These are phyloP conservation scores for Seriola quinqueradiata DNA, from an alignment of 2,113 vertebrate species.

Conservation along the genomic window DNA sequence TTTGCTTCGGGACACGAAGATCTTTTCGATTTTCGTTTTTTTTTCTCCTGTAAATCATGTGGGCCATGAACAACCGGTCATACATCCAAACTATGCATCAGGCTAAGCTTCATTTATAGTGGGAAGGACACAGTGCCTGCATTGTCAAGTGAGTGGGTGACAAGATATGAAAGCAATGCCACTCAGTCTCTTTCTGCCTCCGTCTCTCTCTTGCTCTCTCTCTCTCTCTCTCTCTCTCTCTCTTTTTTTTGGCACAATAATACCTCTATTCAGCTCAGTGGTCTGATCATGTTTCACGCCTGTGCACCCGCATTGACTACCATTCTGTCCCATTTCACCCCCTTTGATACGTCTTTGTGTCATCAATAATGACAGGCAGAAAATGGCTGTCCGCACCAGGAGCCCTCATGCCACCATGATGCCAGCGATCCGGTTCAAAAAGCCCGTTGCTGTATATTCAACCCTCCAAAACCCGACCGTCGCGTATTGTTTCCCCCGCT, in stretches of 20 bases:
- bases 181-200: conserved; percentile 49
- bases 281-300: conserved; percentile 78
- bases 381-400: conserved; percentile 46
- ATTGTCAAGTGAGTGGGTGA: conserved; percentile 70
- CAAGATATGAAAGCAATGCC: conserved; percentile 72
- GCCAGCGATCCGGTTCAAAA: conserved; percentile 48
- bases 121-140: conserved; percentile 38
- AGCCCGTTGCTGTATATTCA: conserved; percentile 7
- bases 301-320: conserved; percentile 55
- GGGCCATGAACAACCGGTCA: conserved; percentile 60
- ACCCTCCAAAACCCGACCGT: not conserved
- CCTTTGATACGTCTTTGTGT: conserved; percentile 61
- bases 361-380: conserved; percentile 67
- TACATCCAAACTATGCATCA: conserved; percentile 57
- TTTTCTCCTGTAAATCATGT: conserved; percentile 17
- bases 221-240: conserved; percentile 1
- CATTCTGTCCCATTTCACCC: conserved; percentile 60
- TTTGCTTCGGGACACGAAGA: conserved; percentile 21
- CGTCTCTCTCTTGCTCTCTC: not conserved
- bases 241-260: conserved; percentile 63
- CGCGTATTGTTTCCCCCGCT: conserved; percentile 36
- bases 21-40: not conserved
- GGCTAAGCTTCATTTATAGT: conserved; percentile 39
- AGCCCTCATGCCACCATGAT: conserved; percentile 29
- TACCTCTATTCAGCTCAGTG: conserved; percentile 61